These are phyloP conservation scores for Montipora sp. DNA, from an alignment of 64 coral and sea anemone species.

Conservation along the genomic window DNA sequence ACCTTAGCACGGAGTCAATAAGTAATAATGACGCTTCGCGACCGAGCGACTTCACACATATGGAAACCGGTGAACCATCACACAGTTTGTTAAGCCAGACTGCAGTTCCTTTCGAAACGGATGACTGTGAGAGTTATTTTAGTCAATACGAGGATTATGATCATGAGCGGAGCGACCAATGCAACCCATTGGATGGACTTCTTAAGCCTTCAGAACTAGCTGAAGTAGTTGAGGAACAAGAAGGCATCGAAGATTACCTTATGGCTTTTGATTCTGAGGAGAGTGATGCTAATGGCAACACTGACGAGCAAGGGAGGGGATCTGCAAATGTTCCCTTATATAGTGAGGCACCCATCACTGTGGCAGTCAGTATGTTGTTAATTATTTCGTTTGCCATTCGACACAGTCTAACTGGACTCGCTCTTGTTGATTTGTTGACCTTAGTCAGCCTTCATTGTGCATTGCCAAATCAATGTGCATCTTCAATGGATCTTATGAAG, in stretches of 20 bases:
- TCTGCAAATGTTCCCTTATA: conserved; percentile 51
- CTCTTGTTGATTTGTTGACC: conserved; percentile 57
- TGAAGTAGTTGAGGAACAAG: background rate
- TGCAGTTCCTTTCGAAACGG: background rate
- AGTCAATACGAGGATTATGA: background rate
- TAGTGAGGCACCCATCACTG: conserved; percentile 53
- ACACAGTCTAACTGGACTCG: conserved; percentile 62
- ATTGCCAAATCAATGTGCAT: conserved; percentile 64
- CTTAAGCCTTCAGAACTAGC: background rate
- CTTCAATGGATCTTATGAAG: conserved; percentile 49
- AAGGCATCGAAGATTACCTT: background rate
- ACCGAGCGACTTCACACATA: background rate
- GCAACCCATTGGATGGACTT: background rate
- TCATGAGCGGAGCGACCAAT: background rate
- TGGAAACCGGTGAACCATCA: background rate
- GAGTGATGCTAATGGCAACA: background rate
- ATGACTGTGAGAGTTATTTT: background rate
- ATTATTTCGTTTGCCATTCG: conserved; percentile 55
- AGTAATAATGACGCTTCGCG: background rate
- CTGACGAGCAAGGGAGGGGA: background rate
- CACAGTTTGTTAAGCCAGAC: background rate
- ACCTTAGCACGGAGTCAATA: background rate
- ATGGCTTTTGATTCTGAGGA: background rate
- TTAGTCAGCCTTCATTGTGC: conserved; percentile 63
- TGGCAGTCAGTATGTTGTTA: conserved; percentile 69